Base-by-base conservation (phyloP, 2,888 invertebrate species). In the Mimas tiliae region DNA sequence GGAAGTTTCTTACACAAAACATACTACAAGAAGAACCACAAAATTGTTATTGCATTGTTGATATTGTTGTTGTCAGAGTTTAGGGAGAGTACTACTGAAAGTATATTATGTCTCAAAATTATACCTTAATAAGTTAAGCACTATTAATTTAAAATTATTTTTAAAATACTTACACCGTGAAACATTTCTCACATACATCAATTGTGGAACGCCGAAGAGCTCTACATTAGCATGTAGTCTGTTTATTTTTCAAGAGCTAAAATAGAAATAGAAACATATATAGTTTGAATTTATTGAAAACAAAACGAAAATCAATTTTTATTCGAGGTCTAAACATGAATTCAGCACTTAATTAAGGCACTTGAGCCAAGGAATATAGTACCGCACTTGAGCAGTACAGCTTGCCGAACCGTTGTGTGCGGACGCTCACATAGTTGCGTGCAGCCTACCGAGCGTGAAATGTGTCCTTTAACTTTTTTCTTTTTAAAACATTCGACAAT, bases 361-460 rank as follows among this genome's bases (percentile, higher is more conserved):
- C 19, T 58, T 71, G 74, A 66, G 67, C 84, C 27, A 27, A 27
- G 27, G 27, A 27, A 27, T 27, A 27, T 27, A 27, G 27, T 27
- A 27, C 27, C 4, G 72, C 68, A 58, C 19, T 58, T 71, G 74
- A 66, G 67, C 84, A 89, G 90, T 90, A 79, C 72, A 79, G 76
- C 79, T 82, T 77, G 76, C 76, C 80, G 73, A 79, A 75, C 80
- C 82, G 85, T 80, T 74, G 81, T 67, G 64, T 68, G 70, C 82
- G 79, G 88, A 84, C 89, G 88, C 72, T 71, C 78, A 71, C 72
- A 68, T 70, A 69, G 75, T 71, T 71, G 76, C 72, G 67, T 69
- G 65, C 65, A 68, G 69, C 68, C 70, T 68, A 65, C 65, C 69
- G 69, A 69, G 70, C 70, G 74, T 72, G 68, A 70, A 67, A 70